These are phyloP conservation scores for Poecilus cupreus DNA, from an alignment of 2,888 invertebrate genomes.

Conservation along the genomic window DNA sequence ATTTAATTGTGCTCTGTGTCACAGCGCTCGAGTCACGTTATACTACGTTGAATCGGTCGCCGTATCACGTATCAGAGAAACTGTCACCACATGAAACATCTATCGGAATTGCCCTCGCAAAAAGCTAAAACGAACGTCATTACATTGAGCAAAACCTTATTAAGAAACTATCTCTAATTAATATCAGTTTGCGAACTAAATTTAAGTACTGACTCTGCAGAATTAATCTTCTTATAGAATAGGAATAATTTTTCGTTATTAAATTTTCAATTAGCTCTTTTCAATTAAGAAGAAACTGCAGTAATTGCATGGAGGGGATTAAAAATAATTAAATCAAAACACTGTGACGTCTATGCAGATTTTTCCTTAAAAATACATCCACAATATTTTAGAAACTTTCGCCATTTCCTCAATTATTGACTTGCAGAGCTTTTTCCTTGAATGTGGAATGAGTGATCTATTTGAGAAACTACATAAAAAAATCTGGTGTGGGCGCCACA, in stretches of 20 bases:
- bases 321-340: constrained; percentile 35
- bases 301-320: neutral
- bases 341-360: neutral
- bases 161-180: neutral
- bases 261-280: constrained; percentile 18
- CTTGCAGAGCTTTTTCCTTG: too few species aligned
- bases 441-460: too few species aligned
- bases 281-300: neutral
- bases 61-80: too few species aligned
- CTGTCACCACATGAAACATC: neutral
- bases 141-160: neutral
- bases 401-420: too few species aligned
- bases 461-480: too few species aligned
- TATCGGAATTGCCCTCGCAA: neutral
- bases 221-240: neutral
- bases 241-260: constrained; percentile 13
- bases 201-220: neutral
- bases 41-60: neutral
- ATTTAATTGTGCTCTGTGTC: neutral
- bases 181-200: neutral
- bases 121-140: neutral
- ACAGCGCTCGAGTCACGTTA: neutral
- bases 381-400: too few species aligned
- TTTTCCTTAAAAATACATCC: neutral
- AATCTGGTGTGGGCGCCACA: too few species aligned